Base-by-base conservation (phyloP, 2,113 vertebrate species). In the Eulemur rufifrons region DNA sequence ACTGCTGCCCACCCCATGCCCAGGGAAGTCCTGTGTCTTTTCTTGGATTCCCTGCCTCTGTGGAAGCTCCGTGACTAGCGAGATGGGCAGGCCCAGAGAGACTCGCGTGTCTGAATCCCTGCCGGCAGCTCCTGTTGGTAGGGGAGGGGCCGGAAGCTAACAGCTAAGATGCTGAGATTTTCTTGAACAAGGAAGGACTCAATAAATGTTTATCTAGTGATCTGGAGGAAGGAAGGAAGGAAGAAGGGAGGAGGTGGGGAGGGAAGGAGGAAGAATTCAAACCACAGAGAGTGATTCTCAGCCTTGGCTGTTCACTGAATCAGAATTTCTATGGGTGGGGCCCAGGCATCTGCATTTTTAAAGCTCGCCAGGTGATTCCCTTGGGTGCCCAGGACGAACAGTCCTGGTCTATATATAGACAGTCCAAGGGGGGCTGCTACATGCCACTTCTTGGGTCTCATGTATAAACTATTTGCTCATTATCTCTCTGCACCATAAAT, bases 1-100 rank as follows among this genome's bases (percentile, higher is more conserved):
- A 6, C 21, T 83, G n/a, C 39, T 54, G 8, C 63, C 66, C n/a
- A 20, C 3, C 29, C 68, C 0, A 0, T 8, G 29, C 32, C 81
- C 63, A 68, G 32, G 56, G 12, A 84, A 68, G 23, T 13, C 25
- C 39, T 0, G 3, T 15, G 27, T 61, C 68, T 78, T 54, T 73
- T 68, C 52, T 8, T n/a, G 45, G 21, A 42, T 82, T 63, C 73
- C 63, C 59, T 56, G 45, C 6, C 52, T 42, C 32, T 17, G 37
- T 64, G 63, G 34, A 56, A 32, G 34, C 61, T 34, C n/a, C 0
- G 0, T 37, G 20, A 3, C 27, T 8, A 56, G 68, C 74, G 23
- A 59, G 4, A 32, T 0, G 2, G 47, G 54, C 21, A 8, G 23
- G 39, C 39, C 18, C 18, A 34, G 56, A 82, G 47, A 59, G 21